Evolutionary conservation across 1,140 invertebrate species (phyloP).

Genomic region (Callitettix versicolor): DNA sequence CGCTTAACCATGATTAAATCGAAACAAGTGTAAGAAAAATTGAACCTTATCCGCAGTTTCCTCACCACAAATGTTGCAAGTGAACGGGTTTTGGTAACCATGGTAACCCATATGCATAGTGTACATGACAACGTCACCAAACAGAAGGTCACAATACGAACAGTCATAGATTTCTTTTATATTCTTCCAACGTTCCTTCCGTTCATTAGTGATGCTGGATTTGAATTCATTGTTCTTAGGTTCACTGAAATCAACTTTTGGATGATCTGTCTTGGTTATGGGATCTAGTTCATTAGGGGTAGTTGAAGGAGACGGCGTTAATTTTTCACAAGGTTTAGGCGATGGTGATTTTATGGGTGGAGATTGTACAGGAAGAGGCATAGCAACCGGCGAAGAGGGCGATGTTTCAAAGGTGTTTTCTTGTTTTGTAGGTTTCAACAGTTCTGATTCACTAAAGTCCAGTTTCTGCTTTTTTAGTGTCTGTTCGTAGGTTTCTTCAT

Average conservation of each 20-base stretch:
- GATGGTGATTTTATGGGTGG: background rate
- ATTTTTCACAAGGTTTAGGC: constrained; percentile 10
- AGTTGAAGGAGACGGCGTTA: background rate
- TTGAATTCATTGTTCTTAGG: constrained; percentile 1
- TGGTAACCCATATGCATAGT: constrained; percentile 95
- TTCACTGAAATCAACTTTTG: constrained; percentile 13
- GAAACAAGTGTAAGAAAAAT: constrained; percentile 86
- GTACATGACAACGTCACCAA: constrained; percentile 84
- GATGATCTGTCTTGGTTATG: too few species aligned
- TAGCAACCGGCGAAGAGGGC: too few species aligned
- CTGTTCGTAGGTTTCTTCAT: constrained; percentile 31
- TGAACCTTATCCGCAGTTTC: constrained; percentile 67
- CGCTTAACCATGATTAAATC: constrained; percentile 52
- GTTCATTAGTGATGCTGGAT: constrained; percentile 3
- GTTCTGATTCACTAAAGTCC: background rate
- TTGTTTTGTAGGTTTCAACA: background rate
- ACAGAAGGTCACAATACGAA: constrained; percentile 78
- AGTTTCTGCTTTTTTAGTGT: background rate
- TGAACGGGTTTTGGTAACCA: constrained; percentile 78
- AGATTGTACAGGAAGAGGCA: too few species aligned
- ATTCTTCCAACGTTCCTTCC: background rate
- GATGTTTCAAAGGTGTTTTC: background rate
- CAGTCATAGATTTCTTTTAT: constrained; percentile 50
- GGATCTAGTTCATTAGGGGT: too few species aligned
- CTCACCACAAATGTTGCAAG: constrained; percentile 89